Conservation (phyloP, 2,113 vertebrate genomes). For the Lates calcarifer region DNA sequence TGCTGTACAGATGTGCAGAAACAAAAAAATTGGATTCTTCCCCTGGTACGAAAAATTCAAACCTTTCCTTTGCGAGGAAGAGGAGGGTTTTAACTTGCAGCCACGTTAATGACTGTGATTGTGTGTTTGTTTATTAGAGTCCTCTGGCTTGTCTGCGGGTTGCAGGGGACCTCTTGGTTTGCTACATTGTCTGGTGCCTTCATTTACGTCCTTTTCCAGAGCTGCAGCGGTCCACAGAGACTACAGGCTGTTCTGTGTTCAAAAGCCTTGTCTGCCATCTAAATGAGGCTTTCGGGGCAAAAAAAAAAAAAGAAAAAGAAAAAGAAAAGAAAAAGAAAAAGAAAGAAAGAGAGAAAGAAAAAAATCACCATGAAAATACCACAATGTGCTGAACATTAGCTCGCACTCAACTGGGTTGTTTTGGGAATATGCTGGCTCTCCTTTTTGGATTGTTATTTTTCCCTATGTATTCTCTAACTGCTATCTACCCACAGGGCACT, state of each 20-base stretch:
- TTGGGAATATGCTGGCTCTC: conserved; percentile 74
- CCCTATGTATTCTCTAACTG: conserved; percentile 69
- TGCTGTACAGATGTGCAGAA: conserved; percentile 61
- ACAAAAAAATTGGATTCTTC: conserved; percentile 67
- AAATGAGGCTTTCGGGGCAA: conserved; percentile 79
- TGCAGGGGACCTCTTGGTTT: conserved; percentile 56
- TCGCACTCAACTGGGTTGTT: conserved; percentile 62
- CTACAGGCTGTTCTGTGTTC: conserved; percentile 72
- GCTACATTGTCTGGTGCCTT: conserved; percentile 73
- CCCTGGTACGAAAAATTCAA: conserved; percentile 39
- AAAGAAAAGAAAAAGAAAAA: too few relatives aligned
- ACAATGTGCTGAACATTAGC: conserved; percentile 75
- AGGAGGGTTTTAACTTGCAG: conserved; percentile 41
- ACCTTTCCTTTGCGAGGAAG: conserved; percentile 35
- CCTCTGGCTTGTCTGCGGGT: conserved; percentile 73
- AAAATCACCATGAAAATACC: conserved; percentile 73
- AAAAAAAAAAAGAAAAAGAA: conserved; percentile 23
- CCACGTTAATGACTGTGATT: conserved; percentile 72
- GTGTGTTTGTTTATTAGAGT: conserved; percentile 75
- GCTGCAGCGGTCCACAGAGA: conserved; percentile 71
- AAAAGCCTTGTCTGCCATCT: conserved; percentile 77
- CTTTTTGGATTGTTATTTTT: conserved; percentile 74
- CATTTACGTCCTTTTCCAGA: conserved; percentile 72
- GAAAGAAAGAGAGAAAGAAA: conserved; percentile 26
- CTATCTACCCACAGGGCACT: conserved; percentile 79